phyloP scores from a whole-genome alignment of 2,888 invertebrate genomes.

The Leptinotarsa juncta region DNA sequence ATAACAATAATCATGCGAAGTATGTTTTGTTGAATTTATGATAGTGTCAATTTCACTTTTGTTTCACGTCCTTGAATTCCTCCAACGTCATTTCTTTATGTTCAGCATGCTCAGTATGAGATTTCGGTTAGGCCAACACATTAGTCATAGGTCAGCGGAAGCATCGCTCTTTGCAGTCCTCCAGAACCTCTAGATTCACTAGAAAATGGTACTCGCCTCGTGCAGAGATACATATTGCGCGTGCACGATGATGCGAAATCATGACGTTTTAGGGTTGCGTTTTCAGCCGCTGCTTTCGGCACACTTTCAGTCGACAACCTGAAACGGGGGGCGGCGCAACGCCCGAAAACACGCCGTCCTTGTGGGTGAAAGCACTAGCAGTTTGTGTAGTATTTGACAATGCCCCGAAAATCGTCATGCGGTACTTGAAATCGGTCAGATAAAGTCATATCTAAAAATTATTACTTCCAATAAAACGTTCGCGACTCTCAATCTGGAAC shows the following conservation, averaged over 20 bases:
- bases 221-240: constrained; percentile 19
- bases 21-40: too few species aligned
- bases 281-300: constrained; percentile 11
- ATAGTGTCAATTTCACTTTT: too few species aligned
- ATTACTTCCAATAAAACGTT: neutral
- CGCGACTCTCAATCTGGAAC: neutral
- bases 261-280: constrained; percentile 17
- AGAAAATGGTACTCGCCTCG: neutral
- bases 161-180: neutral
- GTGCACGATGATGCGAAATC: constrained; percentile 20
- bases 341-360: neutral
- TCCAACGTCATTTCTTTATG: too few species aligned
- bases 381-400: constrained; percentile 3
- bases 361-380: constrained; percentile 3
- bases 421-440: neutral
- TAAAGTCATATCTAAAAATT: neutral
- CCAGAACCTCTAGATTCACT: neutral
- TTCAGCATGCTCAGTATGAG: too few species aligned
- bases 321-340: constrained; percentile 8
- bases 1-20: too few species aligned
- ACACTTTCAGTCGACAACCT: constrained; percentile 18
- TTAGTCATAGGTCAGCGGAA: neutral
- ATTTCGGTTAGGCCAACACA: neutral
- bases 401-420: neutral
- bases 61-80: too few species aligned